phyloP scores from a whole-genome alignment of 2,797 vertebrate genomes.

The Gymnodraco acuticeps region DNA sequence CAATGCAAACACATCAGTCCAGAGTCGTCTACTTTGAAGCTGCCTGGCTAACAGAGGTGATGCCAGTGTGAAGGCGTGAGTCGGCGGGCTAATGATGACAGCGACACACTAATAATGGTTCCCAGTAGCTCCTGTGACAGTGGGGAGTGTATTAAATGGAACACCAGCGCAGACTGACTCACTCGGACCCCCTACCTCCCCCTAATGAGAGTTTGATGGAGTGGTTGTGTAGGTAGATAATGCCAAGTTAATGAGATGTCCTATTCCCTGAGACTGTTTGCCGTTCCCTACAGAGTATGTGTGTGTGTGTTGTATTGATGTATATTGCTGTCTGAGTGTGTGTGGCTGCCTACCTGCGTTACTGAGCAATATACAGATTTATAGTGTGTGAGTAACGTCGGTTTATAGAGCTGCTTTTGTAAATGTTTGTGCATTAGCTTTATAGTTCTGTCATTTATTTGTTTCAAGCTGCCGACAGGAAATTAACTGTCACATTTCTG shows the following conservation, averaged over 20 bases:
- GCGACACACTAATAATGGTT: constrained; percentile 69
- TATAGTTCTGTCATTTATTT: constrained; percentile 1
- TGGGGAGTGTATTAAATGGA: constrained; percentile 72
- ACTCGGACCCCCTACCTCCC: constrained; percentile 45
- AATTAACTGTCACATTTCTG: constrained; percentile 68
- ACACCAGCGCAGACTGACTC: constrained; percentile 61
- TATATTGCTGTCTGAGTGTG: constrained; percentile 45
- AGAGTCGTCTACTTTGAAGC: not conserved
- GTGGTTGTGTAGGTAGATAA: constrained; percentile 73
- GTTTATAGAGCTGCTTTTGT: constrained; percentile 2
- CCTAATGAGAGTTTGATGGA: constrained; percentile 78
- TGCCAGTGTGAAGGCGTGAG: not conserved
- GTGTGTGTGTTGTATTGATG: constrained; percentile 49
- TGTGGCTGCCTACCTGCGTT: constrained; percentile 17
- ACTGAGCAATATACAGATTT: constrained; percentile 28
- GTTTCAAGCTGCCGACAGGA: constrained; percentile 49
- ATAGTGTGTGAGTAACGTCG: not conserved
- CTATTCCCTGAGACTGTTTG: constrained; percentile 63
- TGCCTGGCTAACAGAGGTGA: constrained; percentile 35
- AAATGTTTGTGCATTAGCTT: not conserved
- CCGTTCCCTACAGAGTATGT: constrained; percentile 57
- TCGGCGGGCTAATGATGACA: constrained; percentile 70
- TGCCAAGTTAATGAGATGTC: constrained; percentile 77
- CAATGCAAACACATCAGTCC: not conserved
- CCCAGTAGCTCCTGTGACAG: constrained; percentile 68